Evolutionary conservation across 2,888 invertebrate species (phyloP).

Genomic region (Rhagonycha fulva): DNA sequence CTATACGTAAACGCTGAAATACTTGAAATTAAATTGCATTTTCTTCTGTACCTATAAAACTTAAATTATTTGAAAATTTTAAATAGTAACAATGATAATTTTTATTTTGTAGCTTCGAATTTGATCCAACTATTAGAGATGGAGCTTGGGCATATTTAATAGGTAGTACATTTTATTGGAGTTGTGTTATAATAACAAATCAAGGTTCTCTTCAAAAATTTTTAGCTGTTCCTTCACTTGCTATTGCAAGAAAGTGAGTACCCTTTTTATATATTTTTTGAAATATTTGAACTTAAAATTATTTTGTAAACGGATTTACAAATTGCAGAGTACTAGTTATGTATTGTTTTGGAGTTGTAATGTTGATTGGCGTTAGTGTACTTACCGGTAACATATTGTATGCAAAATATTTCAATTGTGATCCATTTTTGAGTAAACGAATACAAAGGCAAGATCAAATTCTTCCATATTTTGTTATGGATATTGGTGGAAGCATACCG

Average conservation of each 20-base stretch:
- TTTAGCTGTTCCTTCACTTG: conserved; percentile 62
- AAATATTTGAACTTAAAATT: background rate
- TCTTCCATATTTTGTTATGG: conserved; percentile 60
- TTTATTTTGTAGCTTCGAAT: conserved; percentile 59
- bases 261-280: background rate
- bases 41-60: no score
- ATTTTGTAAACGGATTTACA: background rate
- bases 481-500: conserved; percentile 53
- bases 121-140: conserved; percentile 62
- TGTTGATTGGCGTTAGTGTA: conserved; percentile 38
- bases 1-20: no score
- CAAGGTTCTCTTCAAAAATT: conserved; percentile 66
- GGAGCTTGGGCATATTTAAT: conserved; percentile 65
- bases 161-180: conserved; percentile 62
- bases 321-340: conserved; percentile 47
- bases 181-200: conserved; percentile 60
- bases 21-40: no score
- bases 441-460: conserved; percentile 38
- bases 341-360: conserved; percentile 33
- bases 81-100: no score
- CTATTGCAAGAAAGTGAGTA: conserved; percentile 57
- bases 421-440: conserved; percentile 38
- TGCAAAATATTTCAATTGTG: conserved; percentile 44
- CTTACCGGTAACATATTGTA: conserved; percentile 45
- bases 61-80: no score